Conservation (phyloP, 2,113 vertebrate species). For the Phaethon lepturus region DNA sequence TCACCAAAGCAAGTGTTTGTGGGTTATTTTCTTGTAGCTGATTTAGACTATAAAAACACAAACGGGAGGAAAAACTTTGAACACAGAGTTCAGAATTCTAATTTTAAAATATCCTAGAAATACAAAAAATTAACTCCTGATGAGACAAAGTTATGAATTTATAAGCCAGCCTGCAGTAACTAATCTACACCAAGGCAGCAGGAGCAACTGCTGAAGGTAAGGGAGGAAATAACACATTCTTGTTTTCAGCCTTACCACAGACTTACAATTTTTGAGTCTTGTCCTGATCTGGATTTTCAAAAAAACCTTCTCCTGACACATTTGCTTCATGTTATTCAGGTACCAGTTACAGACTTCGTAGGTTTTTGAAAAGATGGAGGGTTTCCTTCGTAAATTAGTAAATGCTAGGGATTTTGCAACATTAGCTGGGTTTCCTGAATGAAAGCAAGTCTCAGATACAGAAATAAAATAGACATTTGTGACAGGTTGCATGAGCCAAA, state of each 20-base stretch:
- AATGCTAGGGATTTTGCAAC: neutral
- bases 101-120: neutral
- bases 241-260: neutral
- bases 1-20: neutral
- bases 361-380: neutral
- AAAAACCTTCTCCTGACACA: neutral
- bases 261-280: neutral
- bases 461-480: neutral
- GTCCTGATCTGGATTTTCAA: neutral
- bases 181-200: neutral
- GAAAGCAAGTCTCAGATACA: neutral
- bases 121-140: neutral
- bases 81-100: neutral
- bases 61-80: neutral
- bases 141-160: neutral
- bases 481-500: neutral
- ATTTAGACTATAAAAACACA: neutral
- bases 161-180: neutral
- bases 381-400: neutral
- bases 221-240: neutral
- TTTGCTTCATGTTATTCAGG: neutral
- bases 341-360: neutral
- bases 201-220: neutral
- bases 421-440: neutral
- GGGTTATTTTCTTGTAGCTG: neutral